phyloP scores from a whole-genome alignment of 1,140 invertebrate genomes.

The Ips typographus region DNA sequence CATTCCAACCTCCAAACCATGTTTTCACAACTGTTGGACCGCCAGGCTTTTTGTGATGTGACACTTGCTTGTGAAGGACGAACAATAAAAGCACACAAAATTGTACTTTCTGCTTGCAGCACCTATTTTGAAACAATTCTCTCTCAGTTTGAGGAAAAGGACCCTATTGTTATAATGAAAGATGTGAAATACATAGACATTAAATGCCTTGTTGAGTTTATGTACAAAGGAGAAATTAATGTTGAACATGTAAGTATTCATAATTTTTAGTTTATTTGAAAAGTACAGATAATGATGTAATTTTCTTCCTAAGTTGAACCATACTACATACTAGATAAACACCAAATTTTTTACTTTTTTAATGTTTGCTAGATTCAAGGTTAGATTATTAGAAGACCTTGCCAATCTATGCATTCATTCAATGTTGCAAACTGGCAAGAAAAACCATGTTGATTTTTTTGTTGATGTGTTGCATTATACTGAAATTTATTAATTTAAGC shows the following conservation, averaged over 20 bases:
- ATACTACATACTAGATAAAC: too few species aligned
- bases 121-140: constrained; percentile 87
- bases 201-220: constrained; percentile 86
- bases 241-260: constrained; percentile 80
- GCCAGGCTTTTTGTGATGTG: constrained; percentile 89
- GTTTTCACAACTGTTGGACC: constrained; percentile 84
- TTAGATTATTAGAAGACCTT: too few species aligned
- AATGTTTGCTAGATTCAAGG: too few species aligned
- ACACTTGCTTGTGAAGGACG: constrained; percentile 87
- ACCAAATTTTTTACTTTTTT: too few species aligned
- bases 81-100: constrained; percentile 85
- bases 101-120: constrained; percentile 76
- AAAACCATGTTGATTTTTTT: too few species aligned
- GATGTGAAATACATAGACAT: constrained; percentile 83
- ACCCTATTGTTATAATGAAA: constrained; percentile 82
- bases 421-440: too few species aligned
- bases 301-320: too few species aligned
- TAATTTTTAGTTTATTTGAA: constrained; percentile 5
- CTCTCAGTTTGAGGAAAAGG: constrained; percentile 84
- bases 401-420: too few species aligned
- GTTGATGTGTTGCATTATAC: too few species aligned
- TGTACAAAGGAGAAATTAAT: constrained; percentile 95
- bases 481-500: too few species aligned
- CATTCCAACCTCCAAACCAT: constrained; percentile 86
- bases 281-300: too few species aligned